These are phyloP conservation scores for Platynereis dumerilii DNA, from an alignment of 2,888 invertebrate genomes.

Conservation along the genomic window DNA sequence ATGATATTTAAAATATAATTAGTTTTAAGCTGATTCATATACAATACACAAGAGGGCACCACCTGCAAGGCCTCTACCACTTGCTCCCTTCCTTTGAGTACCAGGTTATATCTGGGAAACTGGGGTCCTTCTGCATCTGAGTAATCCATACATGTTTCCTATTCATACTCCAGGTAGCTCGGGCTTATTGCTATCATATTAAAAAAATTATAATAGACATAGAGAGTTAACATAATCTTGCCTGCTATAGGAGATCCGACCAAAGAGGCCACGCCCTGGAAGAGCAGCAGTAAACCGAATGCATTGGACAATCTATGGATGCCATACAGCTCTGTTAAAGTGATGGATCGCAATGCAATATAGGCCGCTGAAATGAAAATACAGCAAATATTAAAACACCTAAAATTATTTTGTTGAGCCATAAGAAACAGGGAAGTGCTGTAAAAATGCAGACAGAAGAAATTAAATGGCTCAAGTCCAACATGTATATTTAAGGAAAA, in stretches of 20 bases:
- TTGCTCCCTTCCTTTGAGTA: too few species aligned
- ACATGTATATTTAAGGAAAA: neutral
- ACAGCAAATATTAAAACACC: neutral
- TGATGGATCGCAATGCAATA: constrained; percentile 80
- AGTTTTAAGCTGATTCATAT: too few species aligned
- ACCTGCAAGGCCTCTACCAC: too few species aligned
- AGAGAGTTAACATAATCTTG: too few species aligned
- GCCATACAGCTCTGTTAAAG: constrained; percentile 67
- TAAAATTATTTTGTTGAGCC: neutral
- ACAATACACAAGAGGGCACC: too few species aligned
- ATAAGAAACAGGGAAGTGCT: neutral
- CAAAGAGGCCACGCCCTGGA: constrained; percentile 48
- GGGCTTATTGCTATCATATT: neutral
- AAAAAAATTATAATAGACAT: constrained; percentile 1
- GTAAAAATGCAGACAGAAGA: neutral
- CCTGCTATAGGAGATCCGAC: constrained; percentile 38
- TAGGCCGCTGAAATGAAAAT: constrained; percentile 73
- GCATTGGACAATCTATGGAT: constrained; percentile 66
- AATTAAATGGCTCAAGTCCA: too few species aligned
- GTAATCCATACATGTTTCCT: too few species aligned
- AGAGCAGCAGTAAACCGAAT: constrained; percentile 67
- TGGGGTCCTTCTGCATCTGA: too few species aligned
- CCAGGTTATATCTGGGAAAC: too few species aligned
- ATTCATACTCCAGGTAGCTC: too few species aligned
- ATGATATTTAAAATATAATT: too few species aligned